phyloP scores from a whole-genome alignment of 2,113 vertebrate species.

The Pyrgilauda ruficollis region DNA sequence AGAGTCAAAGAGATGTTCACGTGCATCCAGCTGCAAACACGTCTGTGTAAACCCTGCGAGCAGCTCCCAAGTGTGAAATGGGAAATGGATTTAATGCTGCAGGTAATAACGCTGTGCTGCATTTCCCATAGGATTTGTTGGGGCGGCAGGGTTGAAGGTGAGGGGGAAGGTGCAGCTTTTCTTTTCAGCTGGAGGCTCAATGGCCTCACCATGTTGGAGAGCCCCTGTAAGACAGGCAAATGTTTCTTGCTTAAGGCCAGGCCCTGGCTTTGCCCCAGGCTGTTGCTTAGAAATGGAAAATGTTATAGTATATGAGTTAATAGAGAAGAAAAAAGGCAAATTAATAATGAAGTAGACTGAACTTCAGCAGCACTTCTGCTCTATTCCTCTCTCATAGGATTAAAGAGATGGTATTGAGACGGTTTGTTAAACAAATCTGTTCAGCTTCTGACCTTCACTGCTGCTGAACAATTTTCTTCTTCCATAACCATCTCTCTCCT shows the following conservation, averaged over 20 bases:
- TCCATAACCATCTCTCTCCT: not conserved
- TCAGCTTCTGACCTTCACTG: constrained; percentile 13
- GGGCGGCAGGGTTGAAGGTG: not conserved
- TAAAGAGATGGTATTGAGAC: not conserved
- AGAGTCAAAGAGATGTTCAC: not conserved
- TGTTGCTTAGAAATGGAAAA: not conserved
- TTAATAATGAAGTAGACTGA: constrained; percentile 42
- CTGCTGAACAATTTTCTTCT: constrained; percentile 1
- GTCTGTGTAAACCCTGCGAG: not conserved
- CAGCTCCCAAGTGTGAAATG: not conserved
- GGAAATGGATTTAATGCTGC: not conserved
- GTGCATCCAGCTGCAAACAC: not conserved
- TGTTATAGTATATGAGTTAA: not conserved
- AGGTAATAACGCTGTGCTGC: not conserved
- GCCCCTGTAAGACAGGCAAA: not conserved
- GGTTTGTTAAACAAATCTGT: constrained; percentile 24
- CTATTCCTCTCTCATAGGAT: constrained; percentile 25
- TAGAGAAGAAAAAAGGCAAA: constrained; percentile 1
- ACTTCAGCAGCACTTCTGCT: constrained; percentile 28
- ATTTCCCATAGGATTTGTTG: not conserved
- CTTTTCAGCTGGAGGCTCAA: not conserved
- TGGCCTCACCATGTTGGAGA: not conserved
- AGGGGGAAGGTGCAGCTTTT: not conserved
- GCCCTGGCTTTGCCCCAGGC: not conserved
- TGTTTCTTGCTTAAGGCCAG: not conserved